Percentiles rank a stretch among this genome's conserved stretches.
phyloP scores from a whole-genome alignment of 30 jellyfish, hydroid and myxozoan genomes.

The Hydractinia echinata region DNA sequence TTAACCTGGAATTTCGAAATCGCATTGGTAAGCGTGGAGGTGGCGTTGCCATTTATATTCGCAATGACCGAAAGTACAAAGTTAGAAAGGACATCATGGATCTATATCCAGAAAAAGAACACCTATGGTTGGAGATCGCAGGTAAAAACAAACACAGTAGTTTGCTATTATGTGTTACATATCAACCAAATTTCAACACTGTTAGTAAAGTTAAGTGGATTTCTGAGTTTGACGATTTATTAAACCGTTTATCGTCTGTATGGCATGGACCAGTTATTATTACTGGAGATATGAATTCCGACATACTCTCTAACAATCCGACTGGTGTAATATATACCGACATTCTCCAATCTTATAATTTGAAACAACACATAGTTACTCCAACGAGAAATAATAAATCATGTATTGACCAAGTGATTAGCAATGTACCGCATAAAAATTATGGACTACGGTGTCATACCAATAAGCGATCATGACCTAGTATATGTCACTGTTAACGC shows the following conservation, averaged over 20 bases:
- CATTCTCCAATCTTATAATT: background rate
- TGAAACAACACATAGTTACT: constrained; percentile 6
- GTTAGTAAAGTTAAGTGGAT: background rate
- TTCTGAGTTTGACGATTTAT: background rate
- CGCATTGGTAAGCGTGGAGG: background rate
- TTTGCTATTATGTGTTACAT: background rate
- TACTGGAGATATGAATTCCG: too few species aligned
- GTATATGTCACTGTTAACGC: too few species aligned
- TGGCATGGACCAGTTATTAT: background rate
- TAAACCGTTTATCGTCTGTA: constrained; percentile 1
- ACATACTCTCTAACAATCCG: background rate
- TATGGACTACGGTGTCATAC: background rate
- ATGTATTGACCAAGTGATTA: background rate
- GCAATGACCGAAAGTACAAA: constrained; percentile 11
- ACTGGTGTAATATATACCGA: background rate
- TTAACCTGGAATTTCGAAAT: background rate
- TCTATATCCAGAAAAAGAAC: background rate
- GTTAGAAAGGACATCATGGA: constrained; percentile 6
- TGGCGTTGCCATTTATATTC: background rate
- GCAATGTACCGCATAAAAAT: background rate
- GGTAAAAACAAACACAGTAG: background rate
- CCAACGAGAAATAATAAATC: constrained; percentile 10
- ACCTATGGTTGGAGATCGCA: background rate
- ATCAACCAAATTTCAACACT: background rate
- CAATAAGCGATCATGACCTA: background rate